A percentile compares a stretch with the other conserved stretches of the same genome.
These are phyloP conservation scores for Sinocyclocheilus anophthalmus DNA, from an alignment of 2,113 vertebrate species.

Conservation along the genomic window DNA sequence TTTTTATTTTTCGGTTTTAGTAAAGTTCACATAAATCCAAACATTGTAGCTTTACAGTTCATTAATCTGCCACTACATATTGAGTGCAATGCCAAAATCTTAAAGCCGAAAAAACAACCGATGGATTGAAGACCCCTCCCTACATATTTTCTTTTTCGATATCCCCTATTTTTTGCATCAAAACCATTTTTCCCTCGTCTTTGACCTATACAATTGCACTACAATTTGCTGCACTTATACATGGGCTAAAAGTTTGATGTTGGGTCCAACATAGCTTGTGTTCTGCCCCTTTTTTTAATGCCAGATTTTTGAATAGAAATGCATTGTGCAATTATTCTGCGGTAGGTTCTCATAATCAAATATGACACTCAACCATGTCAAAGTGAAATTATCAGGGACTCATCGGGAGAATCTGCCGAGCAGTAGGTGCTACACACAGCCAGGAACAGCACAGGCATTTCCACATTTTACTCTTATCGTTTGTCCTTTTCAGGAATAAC, in stretches of 20 bases:
- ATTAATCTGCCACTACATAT: not conserved
- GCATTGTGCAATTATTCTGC: not conserved
- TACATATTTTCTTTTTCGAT: not conserved
- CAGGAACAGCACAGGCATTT: not conserved
- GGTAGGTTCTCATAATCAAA: not conserved
- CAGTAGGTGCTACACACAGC: not conserved
- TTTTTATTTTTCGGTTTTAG: no score
- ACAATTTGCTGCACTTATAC: no score
- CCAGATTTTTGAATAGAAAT: not conserved
- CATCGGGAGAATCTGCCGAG: not conserved
- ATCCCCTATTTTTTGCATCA: no score
- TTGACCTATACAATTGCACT: no score
- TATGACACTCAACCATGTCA: not conserved
- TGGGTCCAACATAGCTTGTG: no score
- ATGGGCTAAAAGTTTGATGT: no score
- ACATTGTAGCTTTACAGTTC: not conserved
- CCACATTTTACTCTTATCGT: not conserved
- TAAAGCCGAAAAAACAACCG: not conserved
- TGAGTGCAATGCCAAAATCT: not conserved
- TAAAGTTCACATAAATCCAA: not conserved
- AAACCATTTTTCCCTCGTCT: not conserved
- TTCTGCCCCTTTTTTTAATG: not conserved
- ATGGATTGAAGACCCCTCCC: not conserved
- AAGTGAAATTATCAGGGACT: not conserved
- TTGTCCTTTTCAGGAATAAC: not conserved